These are phyloP conservation scores for Lypha dubia DNA, from an alignment of 2,888 invertebrate genomes.

Conservation along the genomic window DNA sequence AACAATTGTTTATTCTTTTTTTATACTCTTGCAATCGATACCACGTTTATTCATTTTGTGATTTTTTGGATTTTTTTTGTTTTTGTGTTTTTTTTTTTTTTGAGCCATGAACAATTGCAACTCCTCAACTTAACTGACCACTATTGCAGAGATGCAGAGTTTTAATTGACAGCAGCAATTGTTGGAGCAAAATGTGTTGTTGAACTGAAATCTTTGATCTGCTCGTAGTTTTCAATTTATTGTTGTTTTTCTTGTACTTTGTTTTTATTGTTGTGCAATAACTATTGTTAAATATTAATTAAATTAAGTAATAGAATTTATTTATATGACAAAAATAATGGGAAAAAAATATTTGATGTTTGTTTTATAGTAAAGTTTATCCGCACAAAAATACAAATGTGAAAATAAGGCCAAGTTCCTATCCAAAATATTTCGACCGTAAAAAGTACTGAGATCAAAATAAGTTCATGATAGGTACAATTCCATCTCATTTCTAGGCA, in stretches of 20 bases:
- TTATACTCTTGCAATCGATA: too few relatives aligned
- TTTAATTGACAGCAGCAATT: conserved; percentile 18
- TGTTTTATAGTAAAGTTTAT: too few relatives aligned
- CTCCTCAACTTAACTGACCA: conserved; percentile 7
- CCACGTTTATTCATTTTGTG: too few relatives aligned
- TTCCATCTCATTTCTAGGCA: too few relatives aligned
- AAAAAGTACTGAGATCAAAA: too few relatives aligned
- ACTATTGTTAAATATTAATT: conserved; percentile 50
- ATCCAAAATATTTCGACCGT: too few relatives aligned
- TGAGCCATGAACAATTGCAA: conserved; percentile 9
- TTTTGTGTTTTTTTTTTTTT: conserved; percentile 17
- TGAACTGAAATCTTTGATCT: conserved; percentile 50
- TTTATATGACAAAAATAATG: background rate
- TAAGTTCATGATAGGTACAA: too few relatives aligned
- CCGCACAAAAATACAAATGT: too few relatives aligned
- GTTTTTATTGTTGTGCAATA: conserved; percentile 35
- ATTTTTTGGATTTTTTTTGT: too few relatives aligned
- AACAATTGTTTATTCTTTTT: conserved; percentile 23
- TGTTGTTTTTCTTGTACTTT: too few relatives aligned
- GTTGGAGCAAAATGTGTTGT: conserved; percentile 14
- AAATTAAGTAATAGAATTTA: conserved; percentile 46
- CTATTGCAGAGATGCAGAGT: background rate
- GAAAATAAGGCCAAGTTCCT: too few relatives aligned
- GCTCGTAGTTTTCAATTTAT: conserved; percentile 7
- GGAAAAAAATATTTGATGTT: too few relatives aligned